These are phyloP conservation scores for Odontophorus gujanensis DNA, from an alignment of 2,113 vertebrate species.

Conservation along the genomic window DNA sequence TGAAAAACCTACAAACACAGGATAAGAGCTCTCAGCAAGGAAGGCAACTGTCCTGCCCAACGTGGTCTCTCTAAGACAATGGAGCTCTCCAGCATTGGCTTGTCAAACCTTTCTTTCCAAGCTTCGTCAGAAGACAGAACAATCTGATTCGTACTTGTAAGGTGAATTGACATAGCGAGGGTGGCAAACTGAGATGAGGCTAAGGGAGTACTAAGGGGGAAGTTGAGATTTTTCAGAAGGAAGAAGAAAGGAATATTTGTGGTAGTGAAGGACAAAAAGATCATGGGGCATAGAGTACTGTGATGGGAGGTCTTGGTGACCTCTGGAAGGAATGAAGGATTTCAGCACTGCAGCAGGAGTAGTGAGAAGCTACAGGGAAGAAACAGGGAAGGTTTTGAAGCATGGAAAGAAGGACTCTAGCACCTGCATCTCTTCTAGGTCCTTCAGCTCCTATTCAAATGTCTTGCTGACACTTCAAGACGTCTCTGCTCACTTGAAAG, in stretches of 20 bases:
- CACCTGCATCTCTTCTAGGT: background rate
- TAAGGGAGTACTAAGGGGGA: background rate
- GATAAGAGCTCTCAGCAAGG: background rate
- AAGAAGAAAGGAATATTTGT: background rate
- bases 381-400: background rate
- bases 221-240: background rate
- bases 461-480: background rate
- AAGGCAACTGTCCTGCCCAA: background rate
- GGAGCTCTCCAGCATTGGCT: background rate
- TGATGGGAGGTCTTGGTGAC: background rate
- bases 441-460: background rate
- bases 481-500: background rate
- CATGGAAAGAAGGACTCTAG: background rate
- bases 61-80: background rate
- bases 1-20: background rate
- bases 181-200: background rate
- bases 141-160: background rate
- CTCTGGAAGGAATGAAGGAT: background rate
- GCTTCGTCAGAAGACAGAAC: background rate
- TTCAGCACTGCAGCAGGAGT: background rate
- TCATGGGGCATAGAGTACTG: background rate
- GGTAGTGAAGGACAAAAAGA: background rate
- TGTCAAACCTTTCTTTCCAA: background rate
- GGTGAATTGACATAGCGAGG: fast-evolving
- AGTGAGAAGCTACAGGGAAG: background rate